A percentile compares a stretch with the other conserved stretches of the same genome.
These are phyloP conservation scores for Lindbergichthys nudifrons DNA, from an alignment of 2,797 vertebrate genomes.

Conservation along the genomic window DNA sequence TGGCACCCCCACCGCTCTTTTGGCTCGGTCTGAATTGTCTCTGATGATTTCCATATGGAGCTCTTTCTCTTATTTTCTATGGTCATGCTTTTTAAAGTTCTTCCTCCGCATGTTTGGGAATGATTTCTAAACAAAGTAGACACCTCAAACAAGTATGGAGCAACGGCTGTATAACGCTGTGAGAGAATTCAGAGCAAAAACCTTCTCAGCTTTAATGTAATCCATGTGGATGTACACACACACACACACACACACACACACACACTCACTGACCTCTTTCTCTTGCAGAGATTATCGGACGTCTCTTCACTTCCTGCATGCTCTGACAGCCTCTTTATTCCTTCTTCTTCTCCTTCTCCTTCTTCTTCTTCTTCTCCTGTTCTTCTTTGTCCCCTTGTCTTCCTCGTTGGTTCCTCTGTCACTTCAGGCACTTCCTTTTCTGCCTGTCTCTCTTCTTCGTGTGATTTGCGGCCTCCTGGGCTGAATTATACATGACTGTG, in stretches of 20 bases:
- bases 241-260: conserved; percentile 31
- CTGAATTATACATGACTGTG: conserved; percentile 83
- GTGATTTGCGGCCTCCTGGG: conserved; percentile 37
- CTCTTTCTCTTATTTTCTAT: conserved; percentile 73
- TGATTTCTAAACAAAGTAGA: conserved; percentile 62
- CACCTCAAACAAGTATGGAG: conserved; percentile 55
- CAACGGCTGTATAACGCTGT: conserved; percentile 40
- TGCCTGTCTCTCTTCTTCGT: conserved; percentile 43
- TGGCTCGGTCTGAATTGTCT: conserved; percentile 44
- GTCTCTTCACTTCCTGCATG: conserved; percentile 81
- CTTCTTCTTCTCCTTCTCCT: conserved; percentile 9
- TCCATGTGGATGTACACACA: conserved; percentile 57
- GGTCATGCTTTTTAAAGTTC: conserved; percentile 70
- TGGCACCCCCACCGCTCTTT: conserved; percentile 44
- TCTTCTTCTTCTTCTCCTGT: conserved; percentile 14
- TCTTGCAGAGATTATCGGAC: conserved; percentile 83
- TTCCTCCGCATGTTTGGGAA: conserved; percentile 67
- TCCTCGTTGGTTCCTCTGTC: conserved; percentile 23
- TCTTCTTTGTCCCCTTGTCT: conserved; percentile 14
- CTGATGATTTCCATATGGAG: conserved; percentile 76
- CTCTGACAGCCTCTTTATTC: conserved; percentile 29
- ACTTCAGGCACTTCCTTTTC: conserved; percentile 55
- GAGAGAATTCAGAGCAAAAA: conserved; percentile 45
- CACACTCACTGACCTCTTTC: conserved; percentile 81
- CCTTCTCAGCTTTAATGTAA: conserved; percentile 47